These are phyloP conservation scores for Berghia stephanieae DNA, from an alignment of 1,140 invertebrate genomes.

Conservation along the genomic window DNA sequence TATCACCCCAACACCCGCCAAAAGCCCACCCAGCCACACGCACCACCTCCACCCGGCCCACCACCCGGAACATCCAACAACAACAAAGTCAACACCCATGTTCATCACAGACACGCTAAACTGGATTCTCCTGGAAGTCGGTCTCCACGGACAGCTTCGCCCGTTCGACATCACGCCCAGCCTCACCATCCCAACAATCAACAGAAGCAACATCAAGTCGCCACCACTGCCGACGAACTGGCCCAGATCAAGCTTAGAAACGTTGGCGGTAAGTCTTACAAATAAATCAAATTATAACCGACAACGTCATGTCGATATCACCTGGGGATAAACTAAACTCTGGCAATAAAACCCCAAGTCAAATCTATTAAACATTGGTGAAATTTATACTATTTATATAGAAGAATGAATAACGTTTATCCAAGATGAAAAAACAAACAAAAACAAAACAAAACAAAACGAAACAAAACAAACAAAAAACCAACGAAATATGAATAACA, in stretches of 20 bases:
- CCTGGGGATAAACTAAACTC: no score
- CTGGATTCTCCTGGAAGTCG: background rate
- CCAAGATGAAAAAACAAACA: no score
- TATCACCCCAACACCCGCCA: background rate
- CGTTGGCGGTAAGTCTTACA: constrained; percentile 18
- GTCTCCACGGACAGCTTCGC: constrained; percentile 21
- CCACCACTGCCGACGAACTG: constrained; percentile 15
- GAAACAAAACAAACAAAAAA: no score
- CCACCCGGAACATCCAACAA: background rate
- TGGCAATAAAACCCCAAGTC: no score
- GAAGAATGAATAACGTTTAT: no score
- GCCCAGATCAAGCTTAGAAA: constrained; percentile 23
- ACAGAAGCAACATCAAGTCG: background rate
- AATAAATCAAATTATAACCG: no score
- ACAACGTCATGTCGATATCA: no score
- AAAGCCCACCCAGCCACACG: background rate
- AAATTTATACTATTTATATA: no score
- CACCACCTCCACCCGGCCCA: background rate
- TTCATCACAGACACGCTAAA: background rate
- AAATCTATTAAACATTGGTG: no score
- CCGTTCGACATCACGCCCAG: background rate
- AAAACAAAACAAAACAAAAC: no score
- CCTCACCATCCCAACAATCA: no score
- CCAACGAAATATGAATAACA: no score
- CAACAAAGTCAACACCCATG: background rate